Evolutionary conservation across 2,888 invertebrate genomes (phyloP).

Genomic region (Cryptus viduatorius): DNA sequence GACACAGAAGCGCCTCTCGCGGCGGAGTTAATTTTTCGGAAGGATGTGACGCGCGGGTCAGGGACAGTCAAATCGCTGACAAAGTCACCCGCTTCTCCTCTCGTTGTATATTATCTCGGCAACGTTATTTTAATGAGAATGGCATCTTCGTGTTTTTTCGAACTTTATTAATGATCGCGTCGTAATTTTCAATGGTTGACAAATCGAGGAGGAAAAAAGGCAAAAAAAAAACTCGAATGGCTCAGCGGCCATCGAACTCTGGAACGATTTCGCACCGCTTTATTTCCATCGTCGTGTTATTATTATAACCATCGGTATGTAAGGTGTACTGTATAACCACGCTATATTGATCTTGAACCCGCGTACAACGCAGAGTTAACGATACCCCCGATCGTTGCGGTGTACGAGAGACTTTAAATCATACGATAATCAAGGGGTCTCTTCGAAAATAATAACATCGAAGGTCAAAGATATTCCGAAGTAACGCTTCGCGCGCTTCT

Average conservation of each 20-base stretch:
- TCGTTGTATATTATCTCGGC: background rate
- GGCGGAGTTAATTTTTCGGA: constrained; percentile 31
- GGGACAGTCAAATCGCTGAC: constrained; percentile 37
- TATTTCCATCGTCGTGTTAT: constrained; percentile 19
- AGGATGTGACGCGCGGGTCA: constrained; percentile 39
- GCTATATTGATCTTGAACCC: constrained; percentile 28
- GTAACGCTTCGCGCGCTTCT: background rate
- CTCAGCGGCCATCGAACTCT: constrained; percentile 18
- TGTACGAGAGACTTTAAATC: constrained; percentile 23
- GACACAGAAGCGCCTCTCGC: background rate
- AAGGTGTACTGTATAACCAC: background rate
- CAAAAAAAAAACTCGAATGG: background rate
- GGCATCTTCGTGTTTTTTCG: background rate
- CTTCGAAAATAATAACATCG: background rate
- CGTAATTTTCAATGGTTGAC: background rate
- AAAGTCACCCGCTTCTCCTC: background rate
- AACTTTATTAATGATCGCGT: constrained; percentile 13
- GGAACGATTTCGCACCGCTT: constrained; percentile 1
- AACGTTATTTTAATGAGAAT: constrained; percentile 1
- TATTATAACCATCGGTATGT: constrained; percentile 3
- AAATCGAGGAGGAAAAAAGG: background rate
- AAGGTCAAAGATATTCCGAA: background rate
- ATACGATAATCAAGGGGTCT: constrained; percentile 27
- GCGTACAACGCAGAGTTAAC: constrained; percentile 17
- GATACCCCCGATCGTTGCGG: background rate